Percentiles rank a stretch among this genome's conserved stretches.
Evolutionary conservation across 2,888 invertebrate species (phyloP).

Genomic region (Ectobius pallidus): DNA sequence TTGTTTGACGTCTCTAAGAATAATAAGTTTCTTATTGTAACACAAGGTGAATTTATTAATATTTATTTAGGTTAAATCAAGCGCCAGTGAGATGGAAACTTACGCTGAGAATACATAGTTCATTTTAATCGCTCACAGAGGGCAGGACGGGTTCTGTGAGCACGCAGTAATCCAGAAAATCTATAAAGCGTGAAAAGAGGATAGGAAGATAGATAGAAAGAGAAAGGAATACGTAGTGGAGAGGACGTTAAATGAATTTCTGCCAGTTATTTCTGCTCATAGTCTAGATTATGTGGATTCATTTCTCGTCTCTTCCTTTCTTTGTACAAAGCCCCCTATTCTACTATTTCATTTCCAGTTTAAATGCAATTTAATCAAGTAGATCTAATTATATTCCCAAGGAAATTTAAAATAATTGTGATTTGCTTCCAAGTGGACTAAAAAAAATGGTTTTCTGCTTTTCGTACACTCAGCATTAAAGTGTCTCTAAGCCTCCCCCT

Average conservation of each 20-base stretch:
- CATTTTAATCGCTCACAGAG: neutral
- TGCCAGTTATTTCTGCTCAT: neutral
- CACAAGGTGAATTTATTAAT: too few species aligned
- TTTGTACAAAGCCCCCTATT: slow-evolving; percentile 1
- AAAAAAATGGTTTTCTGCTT: too few species aligned
- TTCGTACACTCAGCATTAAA: too few species aligned
- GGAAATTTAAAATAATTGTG: neutral
- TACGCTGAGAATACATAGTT: neutral
- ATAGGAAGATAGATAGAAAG: neutral
- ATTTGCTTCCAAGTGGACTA: neutral
- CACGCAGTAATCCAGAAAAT: neutral
- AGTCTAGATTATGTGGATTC: neutral
- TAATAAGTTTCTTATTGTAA: too few species aligned
- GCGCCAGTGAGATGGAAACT: too few species aligned
- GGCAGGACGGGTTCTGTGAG: neutral
- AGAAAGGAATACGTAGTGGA: neutral
- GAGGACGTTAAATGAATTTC: neutral
- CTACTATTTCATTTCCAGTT: neutral
- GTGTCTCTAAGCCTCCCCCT: too few species aligned
- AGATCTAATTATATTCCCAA: neutral
- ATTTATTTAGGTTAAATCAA: too few species aligned
- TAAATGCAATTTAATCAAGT: neutral
- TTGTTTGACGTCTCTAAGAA: too few species aligned
- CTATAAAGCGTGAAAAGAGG: slow-evolving; percentile 1
- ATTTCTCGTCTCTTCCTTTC: neutral